Evolutionary conservation across 2,113 vertebrate genomes (phyloP).

Genomic region (Cebus imitator): DNA sequence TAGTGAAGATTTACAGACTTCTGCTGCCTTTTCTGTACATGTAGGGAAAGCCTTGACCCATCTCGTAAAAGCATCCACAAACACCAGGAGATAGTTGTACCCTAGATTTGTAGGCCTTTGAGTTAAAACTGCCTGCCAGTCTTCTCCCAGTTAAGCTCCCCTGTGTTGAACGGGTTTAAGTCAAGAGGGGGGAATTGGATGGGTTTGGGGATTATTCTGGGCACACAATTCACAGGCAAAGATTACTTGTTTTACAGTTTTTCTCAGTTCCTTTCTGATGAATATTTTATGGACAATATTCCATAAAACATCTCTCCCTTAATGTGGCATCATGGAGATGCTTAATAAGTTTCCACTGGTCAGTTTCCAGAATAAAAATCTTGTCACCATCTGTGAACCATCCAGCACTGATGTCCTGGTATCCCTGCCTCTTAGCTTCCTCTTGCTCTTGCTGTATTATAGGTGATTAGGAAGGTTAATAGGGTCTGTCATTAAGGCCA

Average conservation of each 20-base stretch:
- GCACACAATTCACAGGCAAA: not conserved
- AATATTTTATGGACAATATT: not conserved
- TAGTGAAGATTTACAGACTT: not conserved
- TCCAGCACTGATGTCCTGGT: not conserved
- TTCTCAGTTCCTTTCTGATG: not conserved
- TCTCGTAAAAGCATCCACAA: not conserved
- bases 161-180: not conserved
- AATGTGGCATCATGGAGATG: not conserved
- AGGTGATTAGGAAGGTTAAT: not conserved
- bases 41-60: not conserved
- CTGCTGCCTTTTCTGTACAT: not conserved
- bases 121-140: not conserved
- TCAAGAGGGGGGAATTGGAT: not conserved
- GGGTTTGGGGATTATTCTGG: not conserved
- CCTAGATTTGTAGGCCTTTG: not conserved
- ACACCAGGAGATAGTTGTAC: not conserved
- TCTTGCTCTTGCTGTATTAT: not conserved
- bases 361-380: not conserved
- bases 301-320: not conserved
- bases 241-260: not conserved
- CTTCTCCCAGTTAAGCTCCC: not conserved
- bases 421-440: not conserved
- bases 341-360: not conserved
- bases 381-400: not conserved
- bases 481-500: not conserved